Evolutionary conservation across 2,888 invertebrate species (phyloP).

Genomic region (Brachynemurus nebulosus): DNA sequence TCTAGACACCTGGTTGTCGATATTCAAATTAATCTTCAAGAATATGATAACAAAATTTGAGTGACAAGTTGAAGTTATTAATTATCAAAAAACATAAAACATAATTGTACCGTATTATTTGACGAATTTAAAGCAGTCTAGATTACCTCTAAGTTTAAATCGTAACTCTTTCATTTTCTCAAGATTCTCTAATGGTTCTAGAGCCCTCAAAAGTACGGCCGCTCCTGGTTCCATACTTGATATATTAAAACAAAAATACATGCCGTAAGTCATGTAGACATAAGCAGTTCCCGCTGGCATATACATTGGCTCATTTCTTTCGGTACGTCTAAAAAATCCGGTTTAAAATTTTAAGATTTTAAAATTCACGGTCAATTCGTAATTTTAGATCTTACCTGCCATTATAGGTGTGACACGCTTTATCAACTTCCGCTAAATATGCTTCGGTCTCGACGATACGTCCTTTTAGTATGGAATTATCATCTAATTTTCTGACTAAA

Average conservation of each 20-base stretch:
- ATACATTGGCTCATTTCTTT: conserved; percentile 53
- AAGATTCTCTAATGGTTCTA: conserved; percentile 47
- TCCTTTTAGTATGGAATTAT: conserved; percentile 40
- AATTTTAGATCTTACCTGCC: conserved; percentile 23
- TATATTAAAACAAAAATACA: conserved; percentile 61
- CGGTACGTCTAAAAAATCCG: conserved; percentile 34
- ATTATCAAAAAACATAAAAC: too few relatives aligned
- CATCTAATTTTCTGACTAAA: conserved; percentile 38
- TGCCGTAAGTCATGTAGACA: conserved; percentile 60
- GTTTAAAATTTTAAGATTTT: neutral
- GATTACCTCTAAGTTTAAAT: conserved; percentile 23
- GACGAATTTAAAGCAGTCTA: too few relatives aligned
- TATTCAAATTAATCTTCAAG: too few relatives aligned
- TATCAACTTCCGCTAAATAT: conserved; percentile 51
- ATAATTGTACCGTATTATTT: too few relatives aligned
- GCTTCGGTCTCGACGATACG: conserved; percentile 61
- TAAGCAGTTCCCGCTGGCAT: conserved; percentile 56
- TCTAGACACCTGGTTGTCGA: too few relatives aligned
- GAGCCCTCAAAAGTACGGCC: conserved; percentile 50
- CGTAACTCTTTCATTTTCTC: conserved; percentile 38
- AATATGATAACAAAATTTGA: too few relatives aligned
- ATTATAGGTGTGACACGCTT: conserved; percentile 48
- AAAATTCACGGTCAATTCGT: conserved; percentile 6
- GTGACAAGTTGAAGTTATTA: too few relatives aligned
- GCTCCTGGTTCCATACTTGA: conserved; percentile 49